Evolutionary conservation across 2,888 invertebrate genomes (phyloP).

Genomic region (Coelogynopora nodosa): DNA sequence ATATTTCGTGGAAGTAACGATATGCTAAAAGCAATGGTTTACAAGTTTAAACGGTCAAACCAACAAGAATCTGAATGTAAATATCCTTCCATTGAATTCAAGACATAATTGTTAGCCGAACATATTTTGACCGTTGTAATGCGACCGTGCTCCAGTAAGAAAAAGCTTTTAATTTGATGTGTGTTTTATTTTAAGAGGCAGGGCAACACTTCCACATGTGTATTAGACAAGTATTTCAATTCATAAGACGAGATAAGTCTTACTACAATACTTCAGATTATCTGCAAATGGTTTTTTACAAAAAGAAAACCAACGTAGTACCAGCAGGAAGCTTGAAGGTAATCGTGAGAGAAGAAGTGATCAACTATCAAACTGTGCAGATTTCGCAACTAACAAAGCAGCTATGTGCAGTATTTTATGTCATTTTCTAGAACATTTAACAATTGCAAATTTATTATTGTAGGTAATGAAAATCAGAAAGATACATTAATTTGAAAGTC

Average conservation of each 20-base stretch:
- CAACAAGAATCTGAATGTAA: not conserved
- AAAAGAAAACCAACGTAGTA: not conserved
- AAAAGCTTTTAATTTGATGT: no score
- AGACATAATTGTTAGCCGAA: not conserved
- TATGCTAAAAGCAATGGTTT: not conserved
- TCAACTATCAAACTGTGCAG: not conserved
- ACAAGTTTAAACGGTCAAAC: not conserved
- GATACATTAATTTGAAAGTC: not conserved
- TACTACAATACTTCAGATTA: not conserved
- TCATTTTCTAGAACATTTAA: not conserved
- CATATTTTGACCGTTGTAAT: not conserved
- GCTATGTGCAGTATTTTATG: not conserved
- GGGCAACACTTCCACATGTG: no score
- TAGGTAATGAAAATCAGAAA: not conserved
- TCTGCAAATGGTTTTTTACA: not conserved
- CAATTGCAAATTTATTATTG: not conserved
- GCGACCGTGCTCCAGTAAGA: not conserved
- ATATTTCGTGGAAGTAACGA: not conserved
- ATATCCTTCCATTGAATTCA: not conserved
- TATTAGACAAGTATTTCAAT: no score
- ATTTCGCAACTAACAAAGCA: not conserved
- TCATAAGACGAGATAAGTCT: not conserved
- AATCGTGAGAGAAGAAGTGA: not conserved
- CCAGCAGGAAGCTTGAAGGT: not conserved
- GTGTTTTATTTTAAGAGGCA: no score